Conservation (phyloP, 2,888 invertebrate genomes). For the Eristalinus sepulchralis region DNA sequence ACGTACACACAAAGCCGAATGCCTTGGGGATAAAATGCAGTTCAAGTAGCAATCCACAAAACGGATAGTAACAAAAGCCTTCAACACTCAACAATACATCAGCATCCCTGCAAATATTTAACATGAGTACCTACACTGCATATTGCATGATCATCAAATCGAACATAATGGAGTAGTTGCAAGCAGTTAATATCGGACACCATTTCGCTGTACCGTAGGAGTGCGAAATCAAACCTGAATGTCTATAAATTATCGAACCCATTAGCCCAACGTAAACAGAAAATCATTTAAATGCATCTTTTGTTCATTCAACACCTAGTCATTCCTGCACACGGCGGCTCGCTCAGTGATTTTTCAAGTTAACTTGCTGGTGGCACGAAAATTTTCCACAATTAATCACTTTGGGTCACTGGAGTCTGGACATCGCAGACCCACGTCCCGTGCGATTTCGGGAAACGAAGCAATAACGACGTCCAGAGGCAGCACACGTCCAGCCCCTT, state of each 20-base stretch:
- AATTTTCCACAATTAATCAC: constrained; percentile 11
- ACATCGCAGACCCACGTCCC: neutral
- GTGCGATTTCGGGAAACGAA: neutral
- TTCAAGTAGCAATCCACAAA: too few species aligned
- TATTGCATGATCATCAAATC: neutral
- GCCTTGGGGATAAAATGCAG: too few species aligned
- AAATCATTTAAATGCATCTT: constrained; percentile 3
- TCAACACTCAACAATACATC: too few species aligned
- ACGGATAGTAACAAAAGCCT: too few species aligned
- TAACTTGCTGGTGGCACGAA: neutral
- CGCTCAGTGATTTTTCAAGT: neutral
- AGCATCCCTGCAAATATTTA: too few species aligned
- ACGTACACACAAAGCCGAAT: too few species aligned
- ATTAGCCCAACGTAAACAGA: neutral
- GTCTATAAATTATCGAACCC: neutral
- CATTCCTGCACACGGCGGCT: neutral
- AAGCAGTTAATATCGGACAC: neutral
- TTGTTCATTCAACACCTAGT: neutral
- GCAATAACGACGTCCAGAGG: neutral
- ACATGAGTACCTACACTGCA: neutral
- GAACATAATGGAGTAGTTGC: neutral
- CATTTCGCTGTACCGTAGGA: neutral
- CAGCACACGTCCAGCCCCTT: neutral
- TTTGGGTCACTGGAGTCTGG: neutral
- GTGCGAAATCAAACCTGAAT: neutral